Evolutionary conservation across 1,140 invertebrate species (phyloP), one percentile per base, ranked within the genome.

Genomic region (Drosophila orosa): DNA sequence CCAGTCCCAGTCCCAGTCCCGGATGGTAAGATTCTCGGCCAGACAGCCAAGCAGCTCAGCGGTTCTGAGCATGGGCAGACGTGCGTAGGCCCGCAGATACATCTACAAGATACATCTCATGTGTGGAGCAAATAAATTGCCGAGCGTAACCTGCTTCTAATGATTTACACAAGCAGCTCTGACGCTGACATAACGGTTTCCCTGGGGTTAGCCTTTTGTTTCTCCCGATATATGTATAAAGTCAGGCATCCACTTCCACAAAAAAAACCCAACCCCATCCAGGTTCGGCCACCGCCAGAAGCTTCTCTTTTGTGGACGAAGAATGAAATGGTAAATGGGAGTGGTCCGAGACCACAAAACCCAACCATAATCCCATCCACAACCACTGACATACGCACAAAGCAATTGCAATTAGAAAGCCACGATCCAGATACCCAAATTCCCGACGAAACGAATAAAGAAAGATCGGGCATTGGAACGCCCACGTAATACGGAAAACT

Each of bases 81-180:
- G 67, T 80, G 82, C 81, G 82, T 86, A 78, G 78, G 81, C 75
- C 81, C 65, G 22, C 44, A 79, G 79, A 76, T 86, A 68, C 80
- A 86, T 83, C 79, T 68, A 66, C 71, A 76, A 84, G 84, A 87
- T 87, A 89, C 72, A 77, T 89, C 82, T 89, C 83, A 89, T 87
- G 83, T 87, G 80, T 79, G 62, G 72, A 78, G 56, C 33, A 80
- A 86, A 89, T 87, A 89, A 86, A 87, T 87, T 87, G 79, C 66
- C 60, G 25, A 83, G 67, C 75, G 79, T 77, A 83, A 74, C 84
- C 80, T 83, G 84, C 83, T 80, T 83, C 83, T 73, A 89, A 89
- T 89, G 80, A 87, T 87, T 89, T 89, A 87, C 67, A 73, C 58
- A 59, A 42, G 83, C 66, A 39, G 78, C 66, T 60, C 57, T 37